Base-by-base conservation (phyloP, 2,113 vertebrate genomes). In the Epinephelus lanceolatus region DNA sequence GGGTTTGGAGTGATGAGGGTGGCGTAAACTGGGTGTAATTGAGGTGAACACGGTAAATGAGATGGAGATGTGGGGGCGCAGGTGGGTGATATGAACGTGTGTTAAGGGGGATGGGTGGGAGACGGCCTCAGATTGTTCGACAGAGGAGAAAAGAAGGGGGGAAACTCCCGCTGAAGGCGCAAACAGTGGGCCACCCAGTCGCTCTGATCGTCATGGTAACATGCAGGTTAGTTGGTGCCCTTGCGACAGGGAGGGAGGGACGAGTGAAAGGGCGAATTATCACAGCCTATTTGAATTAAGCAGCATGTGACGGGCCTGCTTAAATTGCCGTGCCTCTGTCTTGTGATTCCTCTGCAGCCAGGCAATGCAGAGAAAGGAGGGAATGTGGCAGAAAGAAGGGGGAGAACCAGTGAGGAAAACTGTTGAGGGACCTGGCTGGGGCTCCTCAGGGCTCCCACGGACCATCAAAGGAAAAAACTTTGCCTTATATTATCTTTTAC, bases 241-340 rank as follows among this genome's bases (percentile, higher is more conserved):
- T 81, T 60, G 86, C 57, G 23, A 11, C 15, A 17, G 76, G 53
- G 66, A 67, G 42, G 60, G 77, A 73, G 37, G 37, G 62, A 77
- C 25, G 42, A 81, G 75, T 89, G 86, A 90, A 89, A 86, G 65
- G 84, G 73, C 53, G 71, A 92, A 88, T 92, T 89, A 88, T 79
- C 80, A 19, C 33, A 72, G 89, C 63, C 86, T 76, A 86, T 92
- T 92, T 86, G 81, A 91, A 90, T 84, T 71, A 82, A 75, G 80
- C 86, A 85, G 85, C 91, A 92, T 94, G 90, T 93, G 94, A 94
- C 87, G 51, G 90, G 67, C 63, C 81, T n/a, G 61, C 79, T 85
- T 78, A 45, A 80, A 80, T 12, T 56, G 66, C 83, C 66, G 4
- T 61, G 80, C 67, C 59, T 69, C 65, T 33, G 85, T 89, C 88